phyloP scores from a whole-genome alignment of 2,888 invertebrate genomes.

The Oligia fasciuncula region DNA sequence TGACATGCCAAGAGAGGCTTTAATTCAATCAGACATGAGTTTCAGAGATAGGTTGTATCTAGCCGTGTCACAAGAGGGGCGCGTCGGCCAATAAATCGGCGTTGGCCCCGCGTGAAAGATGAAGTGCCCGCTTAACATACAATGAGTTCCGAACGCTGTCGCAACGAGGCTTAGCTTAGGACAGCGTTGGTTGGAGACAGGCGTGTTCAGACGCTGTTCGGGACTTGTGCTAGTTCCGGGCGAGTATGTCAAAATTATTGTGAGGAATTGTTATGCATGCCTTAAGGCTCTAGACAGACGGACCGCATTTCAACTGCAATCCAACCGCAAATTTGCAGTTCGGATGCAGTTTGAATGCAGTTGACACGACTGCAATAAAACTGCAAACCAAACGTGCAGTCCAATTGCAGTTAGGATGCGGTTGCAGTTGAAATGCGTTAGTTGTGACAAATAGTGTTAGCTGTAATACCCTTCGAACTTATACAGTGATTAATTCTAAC shows the following conservation, averaged over 20 bases:
- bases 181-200: conserved; percentile 73
- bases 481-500: background rate
- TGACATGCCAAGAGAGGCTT: conserved; percentile 75
- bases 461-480: background rate
- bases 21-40: conserved; percentile 78
- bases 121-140: conserved; percentile 90
- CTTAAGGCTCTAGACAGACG: background rate
- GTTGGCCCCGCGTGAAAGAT: conserved; percentile 84
- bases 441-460: conserved; percentile 3
- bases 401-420: too few species aligned
- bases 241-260: conserved; percentile 51
- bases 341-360: too few species aligned
- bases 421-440: background rate
- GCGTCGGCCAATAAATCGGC: conserved; percentile 88
- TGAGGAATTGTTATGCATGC: conserved; percentile 12
- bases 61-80: conserved; percentile 83
- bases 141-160: conserved; percentile 85
- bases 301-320: too few species aligned
- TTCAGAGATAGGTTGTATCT: conserved; percentile 75
- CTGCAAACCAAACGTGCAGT: too few species aligned
- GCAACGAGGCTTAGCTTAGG: conserved; percentile 81
- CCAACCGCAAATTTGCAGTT: too few species aligned
- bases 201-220: conserved; percentile 65
- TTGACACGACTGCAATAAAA: too few species aligned
- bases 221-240: conserved; percentile 72